Evolutionary conservation across 2,797 vertebrate genomes (phyloP), one percentile per base, ranked within the genome.

Genomic region (Sebastes melanostomus): DNA sequence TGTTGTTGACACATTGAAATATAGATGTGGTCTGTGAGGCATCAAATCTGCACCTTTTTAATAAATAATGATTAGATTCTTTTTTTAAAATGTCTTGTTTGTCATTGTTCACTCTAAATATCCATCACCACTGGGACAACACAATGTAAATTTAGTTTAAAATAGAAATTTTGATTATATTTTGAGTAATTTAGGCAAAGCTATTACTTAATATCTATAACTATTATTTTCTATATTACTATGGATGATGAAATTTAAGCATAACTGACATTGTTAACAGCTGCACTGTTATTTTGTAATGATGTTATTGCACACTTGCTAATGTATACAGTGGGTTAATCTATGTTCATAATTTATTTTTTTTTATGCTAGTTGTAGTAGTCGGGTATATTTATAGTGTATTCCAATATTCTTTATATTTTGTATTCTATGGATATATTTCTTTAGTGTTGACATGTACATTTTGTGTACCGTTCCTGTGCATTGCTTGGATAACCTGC

Each of bases 401-500:
- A 38, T 0, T 38, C 13, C 0, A 38, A 38, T 38, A 38, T 14
- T 38, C 0, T 38, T 38, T 38, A 0, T 38, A 38, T 38, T 3
- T 38, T 38, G 12, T 38, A 13, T 38, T 38, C 36, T 38, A 1
- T 1, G 1, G 36, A 38, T 38, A 38, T 38, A 38, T 38, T 38
- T 38, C 5, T 14, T 14, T 0, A 38, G 36, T 38, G 36, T 38
- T 38, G 36, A 38, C 36, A 38, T 14, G 13, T 38, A 38, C 36
- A 38, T 38, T 1, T 3, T 1, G 0, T 38, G 1, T 14, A 38
- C 36, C 0, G 36, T 38, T 14, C 1, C 36, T 38, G 36, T 38
- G 36, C 36, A 38, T 38, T 38, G 13, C 36, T 38, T 38, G 13
- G 36, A 38, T 38, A 38, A 42, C 38, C 38, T 42, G 38, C 38